Evolutionary conservation across 1,140 invertebrate species (phyloP).

Genomic region (Orius laevigatus): DNA sequence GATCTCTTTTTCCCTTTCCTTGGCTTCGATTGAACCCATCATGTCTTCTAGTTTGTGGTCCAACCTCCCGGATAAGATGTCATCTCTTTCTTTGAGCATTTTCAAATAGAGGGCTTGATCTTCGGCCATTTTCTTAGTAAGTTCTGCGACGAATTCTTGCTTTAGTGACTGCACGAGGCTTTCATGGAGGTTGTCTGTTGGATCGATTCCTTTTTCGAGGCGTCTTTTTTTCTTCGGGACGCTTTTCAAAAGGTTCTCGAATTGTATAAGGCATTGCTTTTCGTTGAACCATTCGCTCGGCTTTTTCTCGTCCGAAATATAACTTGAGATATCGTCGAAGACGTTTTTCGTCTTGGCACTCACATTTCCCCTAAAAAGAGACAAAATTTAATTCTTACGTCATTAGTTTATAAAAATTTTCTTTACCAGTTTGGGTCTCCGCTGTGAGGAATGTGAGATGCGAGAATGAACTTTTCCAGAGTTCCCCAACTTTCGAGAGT

Average conservation of each 20-base stretch:
- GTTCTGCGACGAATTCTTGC: conserved; percentile 53
- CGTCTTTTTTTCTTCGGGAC: conserved; percentile 73
- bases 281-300: conserved; percentile 82
- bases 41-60: conserved; percentile 54
- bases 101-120: conserved; percentile 55
- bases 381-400: too few relatives aligned
- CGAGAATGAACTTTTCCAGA: too few relatives aligned
- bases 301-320: too few relatives aligned
- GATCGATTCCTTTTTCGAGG: conserved; percentile 31
- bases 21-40: conserved; percentile 34
- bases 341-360: too few relatives aligned
- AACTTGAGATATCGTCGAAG: too few relatives aligned
- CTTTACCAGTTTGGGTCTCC: too few relatives aligned
- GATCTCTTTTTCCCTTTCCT: conserved; percentile 10
- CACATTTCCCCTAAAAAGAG: too few relatives aligned
- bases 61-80: conserved; percentile 39
- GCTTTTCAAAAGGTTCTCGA: conserved; percentile 64
- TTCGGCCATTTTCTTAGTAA: conserved; percentile 48
- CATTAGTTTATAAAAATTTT: too few relatives aligned
- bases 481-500: too few relatives aligned
- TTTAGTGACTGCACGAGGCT: conserved; percentile 61
- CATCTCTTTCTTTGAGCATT: conserved; percentile 43
- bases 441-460: too few relatives aligned
- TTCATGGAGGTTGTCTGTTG: conserved; percentile 58
- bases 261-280: conserved; percentile 81